Base-by-base conservation (phyloP, 2,888 invertebrate genomes). In the Ephialtes manifestator region DNA sequence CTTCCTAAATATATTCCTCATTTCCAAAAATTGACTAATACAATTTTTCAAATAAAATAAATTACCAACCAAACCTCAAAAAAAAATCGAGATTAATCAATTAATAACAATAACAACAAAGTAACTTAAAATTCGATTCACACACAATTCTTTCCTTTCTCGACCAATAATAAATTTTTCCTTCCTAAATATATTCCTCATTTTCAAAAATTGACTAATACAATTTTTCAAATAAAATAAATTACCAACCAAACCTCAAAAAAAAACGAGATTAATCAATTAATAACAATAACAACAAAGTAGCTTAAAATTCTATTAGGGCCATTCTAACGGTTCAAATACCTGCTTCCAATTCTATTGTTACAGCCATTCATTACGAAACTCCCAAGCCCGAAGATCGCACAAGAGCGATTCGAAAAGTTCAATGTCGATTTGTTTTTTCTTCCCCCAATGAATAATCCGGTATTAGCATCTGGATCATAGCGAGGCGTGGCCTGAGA, bases 371-470 rank as follows among this genome's bases (percentile, higher is more conserved):
- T 67, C n/a, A 20, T 67, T 67, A 31, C 67, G 67, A 77, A 77
- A 77, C 0, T n/a, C 51, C 24, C 43, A 13, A 18, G 48, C 39
- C 60, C 51, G 68, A 4, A 53, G 84, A 84, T 78, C 76, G 51
- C 68, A 74, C 43, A 67, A 31, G 39, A 67, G n/a, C 72, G 81
- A 81, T 84, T 74, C 35, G 58, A 65, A 78, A 84, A 84, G 84
- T 84, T 84, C 84, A 81, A 84, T 81, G 84, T 77, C 84, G 81
- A 35, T 53, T 5, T n/a, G n/a, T 55, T 58, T 58, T 55, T 18
- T n/a, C 24, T 58, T 28, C 2, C 13, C 68, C 18, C 43, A 53
- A 43, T 77, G 31, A 39, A 65, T 53, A 46, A 68, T 68, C 18
- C 35, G 15, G 70, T 5, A 60, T 70, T 70, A 71, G 46, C 55